Evolutionary conservation across 2,797 vertebrate genomes (phyloP), one percentile per base, ranked within the genome.

Genomic region (Gambusia yucatana): DNA sequence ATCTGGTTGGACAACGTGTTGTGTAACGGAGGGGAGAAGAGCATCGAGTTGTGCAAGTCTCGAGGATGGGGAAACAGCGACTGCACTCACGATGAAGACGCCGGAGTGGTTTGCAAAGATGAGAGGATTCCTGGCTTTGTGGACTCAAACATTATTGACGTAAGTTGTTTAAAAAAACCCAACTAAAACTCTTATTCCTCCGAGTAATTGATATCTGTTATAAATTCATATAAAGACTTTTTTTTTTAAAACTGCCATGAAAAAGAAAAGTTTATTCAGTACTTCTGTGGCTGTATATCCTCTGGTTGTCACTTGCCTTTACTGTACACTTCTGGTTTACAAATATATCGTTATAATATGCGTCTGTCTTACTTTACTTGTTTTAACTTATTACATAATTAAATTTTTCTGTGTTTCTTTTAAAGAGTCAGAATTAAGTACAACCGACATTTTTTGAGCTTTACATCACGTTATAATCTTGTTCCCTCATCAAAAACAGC

Each of bases 51-150:
- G 77, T 99, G 98, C 89, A 96, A 91, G 76, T 99, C 98, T 33
- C 97, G 97, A 3, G 98, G 98, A 77, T 99, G 98, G 98, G 98
- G 98, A 3, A 98, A 97, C 95, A 99, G 97, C 0, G 98, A 99
- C 95, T 99, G 98, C 90, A 99, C 98, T 72, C 98, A 99, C 0
- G 98, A 99, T 30, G 98, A 99, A 75, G 98, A 99, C 0, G 98
- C 98, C 0, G 98, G 98, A 0, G 97, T 99, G 0, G 88, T 99
- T 90, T 99, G 98, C 94, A 98, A 97, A 92, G 97, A 99, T 0
- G 97, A 99, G 89, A 96, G 96, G 84, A 96, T 99, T 30, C 96
- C 97, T 0, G 98, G 98, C 84, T 99, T 97, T 75, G 92, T 95
- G 33, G 97, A 99, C 86, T 97, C 97, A 46, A 99, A 99, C 0